Percentiles rank a stretch among this genome's conserved stretches.
phyloP scores from a whole-genome alignment of 2,797 vertebrate genomes.

The Zenarchopterus dispar region DNA sequence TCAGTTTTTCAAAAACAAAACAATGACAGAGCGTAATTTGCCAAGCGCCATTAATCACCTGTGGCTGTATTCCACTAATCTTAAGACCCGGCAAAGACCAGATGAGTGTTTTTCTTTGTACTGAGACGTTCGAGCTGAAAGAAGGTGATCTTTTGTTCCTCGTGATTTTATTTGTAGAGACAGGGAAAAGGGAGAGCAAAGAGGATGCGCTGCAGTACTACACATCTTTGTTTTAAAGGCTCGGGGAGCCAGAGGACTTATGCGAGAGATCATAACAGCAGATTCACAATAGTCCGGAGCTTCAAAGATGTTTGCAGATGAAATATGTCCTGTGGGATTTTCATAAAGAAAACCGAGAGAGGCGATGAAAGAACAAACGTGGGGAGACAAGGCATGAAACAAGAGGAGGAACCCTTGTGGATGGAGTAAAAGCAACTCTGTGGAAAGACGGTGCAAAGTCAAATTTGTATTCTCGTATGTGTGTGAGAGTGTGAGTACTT shows the following conservation, averaged over 20 bases:
- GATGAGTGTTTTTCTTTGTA: no score
- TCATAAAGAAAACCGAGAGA: constrained; percentile 34
- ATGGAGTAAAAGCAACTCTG: constrained; percentile 3
- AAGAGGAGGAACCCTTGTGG: constrained; percentile 1
- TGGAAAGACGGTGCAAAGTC: neutral
- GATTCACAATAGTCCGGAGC: constrained; percentile 20
- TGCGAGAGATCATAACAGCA: constrained; percentile 21
- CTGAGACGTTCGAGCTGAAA: no score
- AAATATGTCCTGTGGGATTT: constrained; percentile 24
- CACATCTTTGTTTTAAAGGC: constrained; percentile 18
- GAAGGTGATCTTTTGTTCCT: no score
- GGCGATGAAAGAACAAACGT: constrained; percentile 17
- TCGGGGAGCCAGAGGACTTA: constrained; percentile 21
- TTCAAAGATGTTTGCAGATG: constrained; percentile 39
- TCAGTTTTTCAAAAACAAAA: no score
- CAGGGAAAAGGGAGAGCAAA: neutral
- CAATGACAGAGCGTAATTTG: no score
- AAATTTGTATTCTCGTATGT: neutral
- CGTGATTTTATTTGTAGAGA: no score
- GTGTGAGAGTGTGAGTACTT: neutral
- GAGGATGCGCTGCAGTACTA: neutral
- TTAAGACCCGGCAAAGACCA: no score
- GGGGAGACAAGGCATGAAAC: constrained; percentile 6
- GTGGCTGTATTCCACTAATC: no score
- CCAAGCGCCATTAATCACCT: no score